These are phyloP conservation scores for Helicolenus hilgendorfi DNA, from an alignment of 2,797 vertebrate genomes.

Conservation along the genomic window DNA sequence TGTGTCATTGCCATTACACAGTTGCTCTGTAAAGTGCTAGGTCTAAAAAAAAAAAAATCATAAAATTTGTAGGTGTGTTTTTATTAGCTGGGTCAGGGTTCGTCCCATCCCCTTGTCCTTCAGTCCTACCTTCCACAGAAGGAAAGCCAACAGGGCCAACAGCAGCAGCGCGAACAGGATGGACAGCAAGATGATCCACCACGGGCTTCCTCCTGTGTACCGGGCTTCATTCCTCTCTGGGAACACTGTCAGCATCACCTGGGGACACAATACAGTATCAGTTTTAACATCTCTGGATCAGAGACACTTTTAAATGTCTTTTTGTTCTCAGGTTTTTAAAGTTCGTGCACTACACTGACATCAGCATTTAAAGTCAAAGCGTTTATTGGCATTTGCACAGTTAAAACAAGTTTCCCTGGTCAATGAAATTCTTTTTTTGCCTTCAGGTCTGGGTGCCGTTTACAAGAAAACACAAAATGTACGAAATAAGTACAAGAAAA, in stretches of 20 bases:
- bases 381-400: background rate
- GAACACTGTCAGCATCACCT: constrained; percentile 95
- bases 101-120: background rate
- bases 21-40: background rate
- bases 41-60: background rate
- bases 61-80: background rate
- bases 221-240: constrained; percentile 91
- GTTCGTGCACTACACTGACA: background rate
- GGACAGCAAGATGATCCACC: constrained; percentile 97
- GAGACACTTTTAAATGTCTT: background rate
- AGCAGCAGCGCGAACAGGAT: constrained; percentile 95
- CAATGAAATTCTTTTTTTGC: too few species aligned
- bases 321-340: background rate
- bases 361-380: background rate
- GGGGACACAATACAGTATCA: background rate
- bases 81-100: background rate
- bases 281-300: background rate
- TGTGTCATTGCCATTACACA: constrained; percentile 29
- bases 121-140: constrained; percentile 96
- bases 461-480: too few species aligned
- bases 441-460: too few species aligned
- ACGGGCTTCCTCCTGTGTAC: constrained; percentile 88
- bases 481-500: too few species aligned
- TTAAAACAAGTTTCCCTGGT: background rate
- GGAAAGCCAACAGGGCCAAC: constrained; percentile 94